These are phyloP conservation scores for Cephus pulcher DNA, from an alignment of 2,888 invertebrate species.

Conservation along the genomic window DNA sequence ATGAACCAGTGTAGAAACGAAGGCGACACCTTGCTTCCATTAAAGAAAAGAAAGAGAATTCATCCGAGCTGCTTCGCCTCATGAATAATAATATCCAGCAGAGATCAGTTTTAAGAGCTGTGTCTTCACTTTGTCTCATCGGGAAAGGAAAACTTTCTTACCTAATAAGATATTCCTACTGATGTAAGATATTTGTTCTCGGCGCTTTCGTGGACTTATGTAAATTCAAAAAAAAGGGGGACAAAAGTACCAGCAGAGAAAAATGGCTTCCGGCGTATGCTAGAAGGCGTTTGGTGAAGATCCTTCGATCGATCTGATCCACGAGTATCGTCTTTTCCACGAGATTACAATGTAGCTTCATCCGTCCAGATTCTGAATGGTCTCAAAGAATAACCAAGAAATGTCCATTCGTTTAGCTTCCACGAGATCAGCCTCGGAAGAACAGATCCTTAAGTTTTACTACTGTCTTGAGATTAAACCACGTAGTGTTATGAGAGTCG, in stretches of 20 bases:
- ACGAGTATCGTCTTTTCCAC: background rate
- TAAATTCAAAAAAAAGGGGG: conserved; percentile 1
- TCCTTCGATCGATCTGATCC: background rate
- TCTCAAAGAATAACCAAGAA: background rate
- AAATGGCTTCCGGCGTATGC: background rate
- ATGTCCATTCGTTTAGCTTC: background rate
- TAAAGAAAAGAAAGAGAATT: conserved; percentile 20
- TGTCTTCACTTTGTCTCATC: conserved; percentile 22
- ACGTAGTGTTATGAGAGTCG: background rate
- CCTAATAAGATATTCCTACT: conserved; percentile 39
- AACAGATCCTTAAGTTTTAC: background rate
- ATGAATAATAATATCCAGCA: conserved; percentile 44
- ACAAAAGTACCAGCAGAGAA: background rate
- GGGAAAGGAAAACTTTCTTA: conserved; percentile 43
- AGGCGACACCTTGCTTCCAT: background rate
- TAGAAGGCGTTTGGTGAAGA: background rate
- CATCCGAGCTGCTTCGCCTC: conserved; percentile 14
- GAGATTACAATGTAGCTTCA: background rate
- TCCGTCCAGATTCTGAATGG: background rate
- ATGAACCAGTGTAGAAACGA: background rate
- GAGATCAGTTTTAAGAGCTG: conserved; percentile 36
- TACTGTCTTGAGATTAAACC: background rate
- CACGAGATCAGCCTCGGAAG: background rate
- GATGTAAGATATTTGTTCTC: conserved; percentile 35
- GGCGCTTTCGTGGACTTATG: conserved; percentile 25